Evolutionary conservation across 2,113 vertebrate genomes (phyloP), one percentile per base, ranked within the genome.

Genomic region (Oriolus oriolus): DNA sequence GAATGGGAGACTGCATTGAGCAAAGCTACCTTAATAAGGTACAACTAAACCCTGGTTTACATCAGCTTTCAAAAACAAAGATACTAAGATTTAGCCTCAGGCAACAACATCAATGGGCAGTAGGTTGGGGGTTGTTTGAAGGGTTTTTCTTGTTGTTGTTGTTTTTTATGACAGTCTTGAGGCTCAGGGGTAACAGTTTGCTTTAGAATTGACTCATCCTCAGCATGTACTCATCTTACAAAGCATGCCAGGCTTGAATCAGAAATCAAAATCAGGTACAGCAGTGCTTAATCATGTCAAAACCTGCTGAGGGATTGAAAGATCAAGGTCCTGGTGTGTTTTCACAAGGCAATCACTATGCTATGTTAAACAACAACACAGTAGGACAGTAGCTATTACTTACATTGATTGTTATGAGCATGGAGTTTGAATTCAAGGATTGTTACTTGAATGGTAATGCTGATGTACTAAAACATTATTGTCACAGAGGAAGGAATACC

Each of bases 261-360:
- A 75, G 57, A 90, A 90, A 73, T 91, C 57, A 54, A 64, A 92
- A 79, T 64, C 44, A 90, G 56, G 21, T 70, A 22, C 10, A 80
- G 28, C 10, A 16, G 9, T 53, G 37, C 23, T 61, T 84, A 87
- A 70, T 74, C 39, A 53, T 69, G 89, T 47, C 22, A 81, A 73
- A 87, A 69, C 45, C 83, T 50, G 19, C n/a, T 81, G 53, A 9
- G 81, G 23, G 19, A 75, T 12, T 80, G 45, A 81, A 75, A 84
- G 26, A 44, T 31, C 84, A 92, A 77, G 37, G 31, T 64, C 11
- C 18, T 80, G 28, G 23, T 89, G 52, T 65, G 33, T 75, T 94
- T 93, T 88, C 70, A 90, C 42, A 77, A 61, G 59, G 15, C 47
- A 85, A 24, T 91, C 63, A 78, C 56, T 61, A 27, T 33, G n/a